phyloP scores from a whole-genome alignment of 2,888 invertebrate species.

The Ormyrus pomaceus region DNA sequence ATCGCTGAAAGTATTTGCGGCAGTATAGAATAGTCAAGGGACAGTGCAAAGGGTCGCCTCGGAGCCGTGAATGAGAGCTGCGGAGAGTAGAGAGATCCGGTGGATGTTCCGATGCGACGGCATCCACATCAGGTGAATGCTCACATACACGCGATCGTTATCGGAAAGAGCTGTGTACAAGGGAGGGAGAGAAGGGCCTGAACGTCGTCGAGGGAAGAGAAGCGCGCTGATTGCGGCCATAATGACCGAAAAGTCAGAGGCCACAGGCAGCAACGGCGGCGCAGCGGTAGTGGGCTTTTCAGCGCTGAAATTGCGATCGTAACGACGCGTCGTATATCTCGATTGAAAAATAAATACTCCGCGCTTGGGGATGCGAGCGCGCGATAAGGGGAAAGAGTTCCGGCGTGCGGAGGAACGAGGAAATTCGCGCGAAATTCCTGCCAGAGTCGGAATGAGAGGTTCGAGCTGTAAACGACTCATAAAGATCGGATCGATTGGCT shows the following conservation, averaged over 20 bases:
- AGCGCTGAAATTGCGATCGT: conserved; percentile 19
- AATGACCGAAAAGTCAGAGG: conserved; percentile 39
- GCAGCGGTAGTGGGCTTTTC: neutral
- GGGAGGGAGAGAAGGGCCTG: neutral
- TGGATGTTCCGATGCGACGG: neutral
- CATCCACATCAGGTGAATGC: conserved; percentile 29
- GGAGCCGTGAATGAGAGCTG: conserved; percentile 17
- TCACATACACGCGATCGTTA: conserved; percentile 19
- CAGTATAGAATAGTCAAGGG: neutral
- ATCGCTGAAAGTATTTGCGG: conserved; percentile 4
- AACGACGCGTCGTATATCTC: neutral
- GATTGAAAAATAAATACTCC: conserved; percentile 42
- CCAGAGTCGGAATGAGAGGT: neutral
- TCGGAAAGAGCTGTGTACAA: neutral
- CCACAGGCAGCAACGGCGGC: neutral
- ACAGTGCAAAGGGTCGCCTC: conserved; percentile 26
- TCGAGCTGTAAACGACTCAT: conserved; percentile 33
- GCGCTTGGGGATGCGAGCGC: neutral
- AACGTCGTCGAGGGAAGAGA: neutral
- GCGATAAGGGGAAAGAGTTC: neutral
- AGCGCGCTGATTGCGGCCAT: conserved; percentile 8
- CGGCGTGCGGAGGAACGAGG: conserved; percentile 12
- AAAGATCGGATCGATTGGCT: conserved; percentile 34
- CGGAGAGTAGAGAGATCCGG: conserved; percentile 16
- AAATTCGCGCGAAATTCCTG: conserved; percentile 27